phyloP scores from a whole-genome alignment of 2,113 vertebrate genomes.

The Pelusios castaneus region DNA sequence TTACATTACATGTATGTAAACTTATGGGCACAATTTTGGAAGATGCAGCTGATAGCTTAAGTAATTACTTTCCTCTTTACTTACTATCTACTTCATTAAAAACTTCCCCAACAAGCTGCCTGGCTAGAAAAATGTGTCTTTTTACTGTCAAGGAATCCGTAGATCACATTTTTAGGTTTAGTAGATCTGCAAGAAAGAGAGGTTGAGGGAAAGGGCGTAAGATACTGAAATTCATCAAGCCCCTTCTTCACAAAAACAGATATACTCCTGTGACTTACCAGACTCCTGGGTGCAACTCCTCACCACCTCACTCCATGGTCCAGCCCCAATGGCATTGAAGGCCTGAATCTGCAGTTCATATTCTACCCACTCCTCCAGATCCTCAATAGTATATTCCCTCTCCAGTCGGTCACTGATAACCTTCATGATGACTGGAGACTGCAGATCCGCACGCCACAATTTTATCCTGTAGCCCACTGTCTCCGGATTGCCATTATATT shows the following conservation, averaged over 20 bases:
- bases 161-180: background rate
- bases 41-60: constrained; percentile 14
- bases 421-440: constrained; percentile 56
- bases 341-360: constrained; percentile 92
- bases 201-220: background rate
- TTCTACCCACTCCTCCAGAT: constrained; percentile 89
- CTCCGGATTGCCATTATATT: constrained; percentile 92
- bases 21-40: background rate
- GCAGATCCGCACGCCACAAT: constrained; percentile 78
- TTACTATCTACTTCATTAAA: background rate
- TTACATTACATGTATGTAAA: background rate
- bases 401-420: constrained; percentile 78
- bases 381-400: constrained; percentile 84
- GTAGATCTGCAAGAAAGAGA: background rate
- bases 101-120: background rate
- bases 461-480: constrained; percentile 88
- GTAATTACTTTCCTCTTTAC: constrained; percentile 1
- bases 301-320: constrained; percentile 89
- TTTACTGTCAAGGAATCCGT: background rate
- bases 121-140: background rate
- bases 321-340: constrained; percentile 92
- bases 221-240: accelerated
- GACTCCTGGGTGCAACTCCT: constrained; percentile 87
- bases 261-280: constrained; percentile 62
- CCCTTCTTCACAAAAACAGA: background rate